Percentiles rank a stretch among this genome's conserved stretches.
Conservation (phyloP, 2,888 invertebrate species). For the Leucophenga montana region DNA sequence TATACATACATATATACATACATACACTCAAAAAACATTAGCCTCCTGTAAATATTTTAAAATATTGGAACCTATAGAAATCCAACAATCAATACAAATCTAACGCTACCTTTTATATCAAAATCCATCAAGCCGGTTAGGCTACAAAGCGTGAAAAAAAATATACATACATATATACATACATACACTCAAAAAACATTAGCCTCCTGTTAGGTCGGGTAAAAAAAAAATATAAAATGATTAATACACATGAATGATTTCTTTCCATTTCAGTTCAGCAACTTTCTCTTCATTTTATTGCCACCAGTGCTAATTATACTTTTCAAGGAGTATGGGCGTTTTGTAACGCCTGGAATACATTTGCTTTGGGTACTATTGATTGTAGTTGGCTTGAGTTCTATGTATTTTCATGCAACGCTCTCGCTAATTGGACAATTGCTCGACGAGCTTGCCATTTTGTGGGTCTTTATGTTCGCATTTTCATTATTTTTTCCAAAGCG, state of each 20-base stretch:
- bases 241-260: neutral
- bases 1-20: too few species aligned
- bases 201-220: too few species aligned
- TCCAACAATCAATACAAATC: too few species aligned
- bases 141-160: too few species aligned
- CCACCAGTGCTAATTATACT: conserved; percentile 85
- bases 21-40: too few species aligned
- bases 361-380: conserved; percentile 86
- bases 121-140: too few species aligned
- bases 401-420: conserved; percentile 89
- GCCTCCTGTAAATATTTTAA: too few species aligned
- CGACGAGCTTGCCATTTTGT: conserved; percentile 87
- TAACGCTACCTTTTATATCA: too few species aligned
- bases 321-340: conserved; percentile 83
- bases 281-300: conserved; percentile 82
- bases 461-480: conserved; percentile 86
- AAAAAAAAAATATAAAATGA: neutral
- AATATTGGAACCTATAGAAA: too few species aligned
- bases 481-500: conserved; percentile 83
- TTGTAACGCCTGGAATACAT: conserved; percentile 85
- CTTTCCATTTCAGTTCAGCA: conserved; percentile 79
- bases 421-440: conserved; percentile 86
- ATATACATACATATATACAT: too few species aligned
- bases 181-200: too few species aligned
- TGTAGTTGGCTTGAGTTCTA: conserved; percentile 85